Evolutionary conservation across 1,140 invertebrate genomes (phyloP).

Genomic region (Stegodyphus mimosarum): DNA sequence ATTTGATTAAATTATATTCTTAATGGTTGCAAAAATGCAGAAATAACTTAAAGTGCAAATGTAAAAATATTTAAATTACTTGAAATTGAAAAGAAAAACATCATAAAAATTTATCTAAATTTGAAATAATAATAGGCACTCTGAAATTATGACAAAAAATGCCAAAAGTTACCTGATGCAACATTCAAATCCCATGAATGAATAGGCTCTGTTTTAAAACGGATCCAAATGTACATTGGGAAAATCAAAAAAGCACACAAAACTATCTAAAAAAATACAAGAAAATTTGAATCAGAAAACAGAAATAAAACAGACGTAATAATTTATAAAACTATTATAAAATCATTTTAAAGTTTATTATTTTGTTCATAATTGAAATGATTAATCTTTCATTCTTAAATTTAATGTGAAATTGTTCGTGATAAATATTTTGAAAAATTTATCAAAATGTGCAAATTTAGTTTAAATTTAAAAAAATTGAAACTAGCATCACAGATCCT

Average conservation of each 20-base stretch:
- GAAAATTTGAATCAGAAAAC: too few relatives aligned
- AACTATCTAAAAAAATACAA: slow-evolving; percentile 56
- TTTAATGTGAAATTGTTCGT: too few relatives aligned
- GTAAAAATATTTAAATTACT: background rate
- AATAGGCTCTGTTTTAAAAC: slow-evolving; percentile 64
- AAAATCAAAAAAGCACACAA: slow-evolving; percentile 68
- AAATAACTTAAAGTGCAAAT: background rate
- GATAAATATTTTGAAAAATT: too few relatives aligned
- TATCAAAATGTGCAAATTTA: too few relatives aligned
- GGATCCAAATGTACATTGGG: slow-evolving; percentile 69
- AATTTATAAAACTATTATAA: too few relatives aligned
- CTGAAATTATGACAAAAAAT: background rate
- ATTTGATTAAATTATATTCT: too few relatives aligned
- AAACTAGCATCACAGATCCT: too few relatives aligned
- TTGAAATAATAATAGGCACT: background rate
- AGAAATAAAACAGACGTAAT: too few relatives aligned
- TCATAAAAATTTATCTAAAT: background rate
- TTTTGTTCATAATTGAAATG: too few relatives aligned
- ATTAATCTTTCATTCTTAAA: too few relatives aligned
- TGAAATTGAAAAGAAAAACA: background rate
- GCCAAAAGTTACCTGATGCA: slow-evolving; percentile 36
- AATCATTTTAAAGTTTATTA: too few relatives aligned
- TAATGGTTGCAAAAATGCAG: background rate
- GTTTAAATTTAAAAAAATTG: too few relatives aligned
- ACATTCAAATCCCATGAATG: slow-evolving; percentile 53